These are phyloP conservation scores for Chromobotia macracanthus DNA, from an alignment of 2,797 vertebrate species.

Conservation along the genomic window DNA sequence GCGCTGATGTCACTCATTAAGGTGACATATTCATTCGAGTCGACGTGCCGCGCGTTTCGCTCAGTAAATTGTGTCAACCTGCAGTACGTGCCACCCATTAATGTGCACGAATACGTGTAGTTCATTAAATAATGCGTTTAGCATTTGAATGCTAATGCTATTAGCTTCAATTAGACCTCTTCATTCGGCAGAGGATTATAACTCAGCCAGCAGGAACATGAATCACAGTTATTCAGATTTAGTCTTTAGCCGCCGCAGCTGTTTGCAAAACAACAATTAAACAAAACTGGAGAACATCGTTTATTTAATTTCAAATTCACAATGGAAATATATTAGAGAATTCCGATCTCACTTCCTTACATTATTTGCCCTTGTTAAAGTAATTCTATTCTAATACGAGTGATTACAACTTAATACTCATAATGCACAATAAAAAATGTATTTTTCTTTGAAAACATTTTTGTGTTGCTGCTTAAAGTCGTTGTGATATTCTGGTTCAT, in stretches of 20 bases:
- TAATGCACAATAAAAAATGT: too few relatives aligned
- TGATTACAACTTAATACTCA: too few relatives aligned
- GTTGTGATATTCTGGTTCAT: too few relatives aligned
- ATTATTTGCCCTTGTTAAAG: neutral
- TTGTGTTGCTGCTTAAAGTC: too few relatives aligned
- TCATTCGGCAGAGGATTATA: constrained; percentile 39
- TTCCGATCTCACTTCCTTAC: neutral
- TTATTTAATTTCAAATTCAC: neutral
- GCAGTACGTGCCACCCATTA: constrained; percentile 5
- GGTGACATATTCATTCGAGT: constrained; percentile 11
- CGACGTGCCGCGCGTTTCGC: neutral
- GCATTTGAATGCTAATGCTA: constrained; percentile 30
- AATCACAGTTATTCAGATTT: constrained; percentile 32
- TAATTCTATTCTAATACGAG: too few relatives aligned
- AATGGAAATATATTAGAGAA: neutral
- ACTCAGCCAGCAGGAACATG: constrained; percentile 37
- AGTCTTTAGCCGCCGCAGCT: constrained; percentile 9
- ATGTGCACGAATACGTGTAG: constrained; percentile 31
- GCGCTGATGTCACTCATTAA: constrained; percentile 37
- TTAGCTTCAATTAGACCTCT: constrained; percentile 40
- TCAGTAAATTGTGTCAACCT: constrained; percentile 28
- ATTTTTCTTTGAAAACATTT: too few relatives aligned
- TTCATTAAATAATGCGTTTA: constrained; percentile 30
- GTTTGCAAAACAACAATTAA: constrained; percentile 37
- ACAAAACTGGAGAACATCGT: constrained; percentile 1